phyloP scores from a whole-genome alignment of 1,140 invertebrate genomes.

The Zophobas morio region DNA sequence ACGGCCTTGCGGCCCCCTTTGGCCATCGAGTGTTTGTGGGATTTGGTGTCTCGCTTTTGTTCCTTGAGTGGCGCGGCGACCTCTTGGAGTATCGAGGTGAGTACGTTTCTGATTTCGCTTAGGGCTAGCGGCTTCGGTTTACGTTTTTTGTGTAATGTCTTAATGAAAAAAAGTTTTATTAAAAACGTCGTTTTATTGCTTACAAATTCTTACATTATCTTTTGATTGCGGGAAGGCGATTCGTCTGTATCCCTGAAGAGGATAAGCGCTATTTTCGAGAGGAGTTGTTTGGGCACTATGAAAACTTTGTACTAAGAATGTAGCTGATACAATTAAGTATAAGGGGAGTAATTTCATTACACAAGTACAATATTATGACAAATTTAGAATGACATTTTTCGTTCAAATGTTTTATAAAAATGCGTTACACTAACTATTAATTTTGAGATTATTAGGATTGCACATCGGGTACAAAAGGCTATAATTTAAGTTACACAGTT shows the following conservation, averaged over 20 bases:
- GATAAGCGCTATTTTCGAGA: conserved; percentile 3
- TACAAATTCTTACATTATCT: conserved; percentile 45
- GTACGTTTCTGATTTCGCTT: conserved; percentile 30
- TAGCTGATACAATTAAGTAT: conserved; percentile 27
- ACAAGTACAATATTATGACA: conserved; percentile 40
- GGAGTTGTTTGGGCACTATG: conserved; percentile 35
- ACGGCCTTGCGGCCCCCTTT: not conserved
- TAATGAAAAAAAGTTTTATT: conserved; percentile 42
- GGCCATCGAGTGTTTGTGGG: not conserved
- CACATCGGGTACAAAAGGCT: conserved; percentile 30
- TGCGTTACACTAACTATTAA: conserved; percentile 26
- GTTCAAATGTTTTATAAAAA: conserved; percentile 42
- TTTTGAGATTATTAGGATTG: conserved; percentile 23
- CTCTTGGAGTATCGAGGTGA: conserved; percentile 2
- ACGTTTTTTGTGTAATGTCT: conserved; percentile 11
- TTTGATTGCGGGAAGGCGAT: conserved; percentile 38
- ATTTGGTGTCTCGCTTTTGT: not conserved
- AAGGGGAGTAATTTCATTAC: conserved; percentile 27
- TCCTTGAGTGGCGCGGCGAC: conserved; percentile 5
- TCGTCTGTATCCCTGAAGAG: conserved; percentile 28
- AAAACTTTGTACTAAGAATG: conserved; percentile 49
- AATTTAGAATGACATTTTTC: conserved; percentile 41
- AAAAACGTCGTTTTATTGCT: conserved; percentile 46
- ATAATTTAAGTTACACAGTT: conserved; percentile 16
- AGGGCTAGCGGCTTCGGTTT: conserved; percentile 20